Conservation (phyloP, 2,113 vertebrate species). For the Cyprinodon brontotheroides region DNA sequence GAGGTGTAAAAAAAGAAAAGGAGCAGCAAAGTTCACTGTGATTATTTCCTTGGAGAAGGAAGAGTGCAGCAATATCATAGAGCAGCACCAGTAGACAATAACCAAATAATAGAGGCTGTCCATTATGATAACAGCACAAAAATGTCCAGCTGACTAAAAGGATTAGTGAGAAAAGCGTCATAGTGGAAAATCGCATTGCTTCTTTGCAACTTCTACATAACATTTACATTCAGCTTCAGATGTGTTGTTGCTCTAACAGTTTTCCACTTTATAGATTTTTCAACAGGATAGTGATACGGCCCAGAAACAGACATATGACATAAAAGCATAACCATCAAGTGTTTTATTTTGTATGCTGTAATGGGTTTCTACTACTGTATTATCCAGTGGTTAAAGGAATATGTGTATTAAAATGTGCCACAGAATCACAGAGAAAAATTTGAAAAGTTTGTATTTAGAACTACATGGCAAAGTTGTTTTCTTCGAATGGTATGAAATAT, state of each 20-base stretch:
- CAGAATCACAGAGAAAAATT: too few relatives aligned
- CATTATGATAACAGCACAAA: too few relatives aligned
- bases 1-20: neutral
- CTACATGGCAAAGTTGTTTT: too few relatives aligned
- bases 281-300: neutral
- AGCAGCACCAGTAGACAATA: slow-evolving; percentile 3
- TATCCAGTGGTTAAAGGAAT: too few relatives aligned
- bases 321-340: too few relatives aligned
- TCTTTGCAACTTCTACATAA: neutral
- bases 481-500: too few relatives aligned
- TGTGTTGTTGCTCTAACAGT: neutral
- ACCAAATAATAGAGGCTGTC: neutral
- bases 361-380: too few relatives aligned
- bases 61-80: slow-evolving; percentile 4
- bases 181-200: neutral
- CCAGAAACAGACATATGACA: neutral
- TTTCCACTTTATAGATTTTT: neutral
- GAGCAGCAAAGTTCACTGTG: slow-evolving; percentile 18
- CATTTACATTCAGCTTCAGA: neutral
- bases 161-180: neutral
- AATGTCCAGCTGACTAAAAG: neutral
- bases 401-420: too few relatives aligned
- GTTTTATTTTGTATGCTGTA: too few relatives aligned
- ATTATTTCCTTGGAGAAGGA: slow-evolving; percentile 46
- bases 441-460: too few relatives aligned